Evolutionary conservation across 2,113 vertebrate species (phyloP), one percentile per base, ranked within the genome.

Genomic region (Anser cygnoides): DNA sequence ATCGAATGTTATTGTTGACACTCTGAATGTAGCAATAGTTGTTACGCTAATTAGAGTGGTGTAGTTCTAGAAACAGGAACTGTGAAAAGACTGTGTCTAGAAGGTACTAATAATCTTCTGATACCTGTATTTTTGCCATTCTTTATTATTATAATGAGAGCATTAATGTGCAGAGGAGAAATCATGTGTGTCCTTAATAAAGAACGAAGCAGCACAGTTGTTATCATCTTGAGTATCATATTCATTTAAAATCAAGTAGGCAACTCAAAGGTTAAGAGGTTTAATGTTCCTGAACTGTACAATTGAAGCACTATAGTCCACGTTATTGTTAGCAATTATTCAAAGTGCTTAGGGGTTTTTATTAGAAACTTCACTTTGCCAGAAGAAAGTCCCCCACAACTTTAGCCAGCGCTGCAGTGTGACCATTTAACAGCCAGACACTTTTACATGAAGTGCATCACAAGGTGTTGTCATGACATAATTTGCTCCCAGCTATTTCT

Each of bases 211-310:
- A 93, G 91, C 94, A 74, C 91, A 93, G 95, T 93, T 93, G 90
- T 96, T 96, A 95, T 95, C 95, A 95, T 96, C 97, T 97, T 93
- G 93, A 97, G 95, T 95, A 96, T 92, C 97, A 86, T 93, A 96
- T 94, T 96, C 95, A 97, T 95, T 97, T 97, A 96, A 96, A 97
- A 97, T 97, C 95, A 97, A 97, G 95, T 96, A 97, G 95, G 61
- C 92, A 97, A 97, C 97, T 96, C 95, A 97, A 97, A 97, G 97
- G 96, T 97, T 97, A 97, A 97, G 97, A 97, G 97, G 93, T 95
- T 97, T 97, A 97, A 96, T 97, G 95, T 95, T 97, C 95, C 92
- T 94, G 96, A 97, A 96, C 95, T 96, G 92, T 97, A 94, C 93
- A 94, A 83, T 7, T 96, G 92, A 97, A 97, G 92, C 89, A 92